phyloP scores from a whole-genome alignment of 2,113 vertebrate species.

The Piaya cayana region DNA sequence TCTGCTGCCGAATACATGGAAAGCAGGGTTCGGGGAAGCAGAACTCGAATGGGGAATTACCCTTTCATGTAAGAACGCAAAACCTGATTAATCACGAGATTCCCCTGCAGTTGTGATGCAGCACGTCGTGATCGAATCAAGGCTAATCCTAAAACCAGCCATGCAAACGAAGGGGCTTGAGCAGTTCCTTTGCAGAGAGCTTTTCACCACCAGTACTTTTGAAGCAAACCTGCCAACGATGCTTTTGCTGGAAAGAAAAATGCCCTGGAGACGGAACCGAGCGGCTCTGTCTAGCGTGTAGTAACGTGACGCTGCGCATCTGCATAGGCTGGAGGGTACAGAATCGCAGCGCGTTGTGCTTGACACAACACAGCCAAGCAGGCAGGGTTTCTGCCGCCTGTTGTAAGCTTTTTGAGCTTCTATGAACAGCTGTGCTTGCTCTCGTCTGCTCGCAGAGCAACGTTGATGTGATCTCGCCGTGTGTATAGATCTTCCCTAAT shows the following conservation, averaged over 20 bases:
- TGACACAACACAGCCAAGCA: neutral
- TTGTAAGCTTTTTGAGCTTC: neutral
- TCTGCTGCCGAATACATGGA: neutral
- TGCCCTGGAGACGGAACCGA: constrained; percentile 1
- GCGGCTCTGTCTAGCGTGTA: neutral
- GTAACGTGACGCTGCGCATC: neutral
- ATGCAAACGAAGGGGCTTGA: neutral
- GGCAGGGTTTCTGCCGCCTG: neutral
- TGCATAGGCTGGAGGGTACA: neutral
- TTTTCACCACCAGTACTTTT: neutral
- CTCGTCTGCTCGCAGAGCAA: neutral
- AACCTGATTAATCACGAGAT: constrained; percentile 32
- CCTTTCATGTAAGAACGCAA: neutral
- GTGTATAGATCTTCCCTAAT: neutral
- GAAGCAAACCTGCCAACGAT: constrained; percentile 11
- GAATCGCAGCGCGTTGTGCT: neutral
- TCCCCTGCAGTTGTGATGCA: neutral
- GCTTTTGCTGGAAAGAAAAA: constrained; percentile 20
- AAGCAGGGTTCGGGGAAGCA: constrained; percentile 24
- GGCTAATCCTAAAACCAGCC: neutral
- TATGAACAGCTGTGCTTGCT: neutral
- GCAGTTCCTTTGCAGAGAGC: neutral
- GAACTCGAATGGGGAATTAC: constrained; percentile 41
- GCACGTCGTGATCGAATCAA: neutral
- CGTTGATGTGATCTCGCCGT: neutral